Percentiles rank a stretch among this genome's conserved stretches.
Conservation (phyloP, 2,797 vertebrate genomes). For the Sebastes diploproa region DNA sequence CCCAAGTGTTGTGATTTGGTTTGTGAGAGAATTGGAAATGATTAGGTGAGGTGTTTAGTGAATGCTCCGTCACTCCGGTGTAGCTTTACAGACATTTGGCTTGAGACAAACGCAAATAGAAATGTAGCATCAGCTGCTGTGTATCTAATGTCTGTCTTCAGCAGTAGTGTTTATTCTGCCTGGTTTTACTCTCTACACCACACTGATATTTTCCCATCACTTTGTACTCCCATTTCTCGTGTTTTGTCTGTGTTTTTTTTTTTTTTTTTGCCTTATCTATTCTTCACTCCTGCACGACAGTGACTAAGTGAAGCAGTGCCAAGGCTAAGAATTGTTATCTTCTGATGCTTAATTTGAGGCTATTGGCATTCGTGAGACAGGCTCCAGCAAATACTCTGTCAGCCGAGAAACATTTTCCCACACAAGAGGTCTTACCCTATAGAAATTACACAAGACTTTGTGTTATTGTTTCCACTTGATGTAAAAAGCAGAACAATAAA, state of each 20-base stretch:
- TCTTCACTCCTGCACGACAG: slow-evolving; percentile 9
- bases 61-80: not conserved
- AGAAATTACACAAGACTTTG: not conserved
- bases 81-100: not conserved
- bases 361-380: not conserved
- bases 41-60: not conserved
- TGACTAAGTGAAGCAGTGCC: not conserved
- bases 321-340: slow-evolving; percentile 24
- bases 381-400: not conserved
- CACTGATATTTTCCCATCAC: not conserved
- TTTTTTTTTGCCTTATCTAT: not conserved
- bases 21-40: not conserved
- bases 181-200: not conserved
- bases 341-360: not conserved
- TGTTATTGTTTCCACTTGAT: slow-evolving; percentile 10
- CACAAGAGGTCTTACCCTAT: not conserved
- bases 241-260: not conserved
- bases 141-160: not conserved
- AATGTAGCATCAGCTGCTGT: not conserved
- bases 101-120: not conserved
- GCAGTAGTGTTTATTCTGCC: not conserved
- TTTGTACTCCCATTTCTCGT: not conserved
- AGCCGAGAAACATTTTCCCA: slow-evolving; percentile 13
- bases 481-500: slow-evolving; percentile 8
- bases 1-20: not conserved